A percentile compares a stretch with the other conserved stretches of the same genome.
Conservation (phyloP, 2,113 vertebrate genomes). For the Myrmecophaga tridactyla region DNA sequence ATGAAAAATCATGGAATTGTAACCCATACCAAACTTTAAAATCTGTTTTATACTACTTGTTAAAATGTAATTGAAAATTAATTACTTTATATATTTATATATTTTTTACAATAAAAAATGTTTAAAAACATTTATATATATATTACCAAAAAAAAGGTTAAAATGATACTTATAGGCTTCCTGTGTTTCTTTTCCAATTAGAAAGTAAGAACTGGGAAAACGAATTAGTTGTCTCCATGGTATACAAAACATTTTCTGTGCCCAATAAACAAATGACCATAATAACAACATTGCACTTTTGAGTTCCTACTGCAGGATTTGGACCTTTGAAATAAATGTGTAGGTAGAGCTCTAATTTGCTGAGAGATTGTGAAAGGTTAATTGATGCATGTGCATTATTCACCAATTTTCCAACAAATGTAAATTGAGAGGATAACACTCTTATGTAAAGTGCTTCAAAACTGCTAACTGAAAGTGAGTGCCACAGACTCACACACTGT, state of each 20-base stretch:
- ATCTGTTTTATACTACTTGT: no score
- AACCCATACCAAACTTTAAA: no score
- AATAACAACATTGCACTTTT: not conserved
- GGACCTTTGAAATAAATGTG: not conserved
- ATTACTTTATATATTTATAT: no score
- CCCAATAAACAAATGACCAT: constrained; percentile 1
- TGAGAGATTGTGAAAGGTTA: not conserved
- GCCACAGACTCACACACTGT: not conserved
- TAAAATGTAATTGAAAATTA: no score
- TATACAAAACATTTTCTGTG: not conserved
- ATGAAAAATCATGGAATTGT: no score
- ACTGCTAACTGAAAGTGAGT: not conserved
- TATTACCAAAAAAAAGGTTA: no score
- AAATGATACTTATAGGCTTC: not conserved
- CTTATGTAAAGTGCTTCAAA: not conserved
- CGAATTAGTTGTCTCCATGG: not conserved
- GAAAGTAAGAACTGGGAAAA: not conserved
- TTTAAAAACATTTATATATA: no score
- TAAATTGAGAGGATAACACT: not conserved
- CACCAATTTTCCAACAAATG: not conserved
- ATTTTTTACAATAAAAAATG: no score
- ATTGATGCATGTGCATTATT: not conserved
- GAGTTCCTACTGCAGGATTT: not conserved
- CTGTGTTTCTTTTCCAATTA: not conserved
- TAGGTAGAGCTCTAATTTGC: not conserved